Evolutionary conservation across 2,113 vertebrate species (phyloP), one percentile per base, ranked within the genome.

Genomic region (Psettodes erumei): DNA sequence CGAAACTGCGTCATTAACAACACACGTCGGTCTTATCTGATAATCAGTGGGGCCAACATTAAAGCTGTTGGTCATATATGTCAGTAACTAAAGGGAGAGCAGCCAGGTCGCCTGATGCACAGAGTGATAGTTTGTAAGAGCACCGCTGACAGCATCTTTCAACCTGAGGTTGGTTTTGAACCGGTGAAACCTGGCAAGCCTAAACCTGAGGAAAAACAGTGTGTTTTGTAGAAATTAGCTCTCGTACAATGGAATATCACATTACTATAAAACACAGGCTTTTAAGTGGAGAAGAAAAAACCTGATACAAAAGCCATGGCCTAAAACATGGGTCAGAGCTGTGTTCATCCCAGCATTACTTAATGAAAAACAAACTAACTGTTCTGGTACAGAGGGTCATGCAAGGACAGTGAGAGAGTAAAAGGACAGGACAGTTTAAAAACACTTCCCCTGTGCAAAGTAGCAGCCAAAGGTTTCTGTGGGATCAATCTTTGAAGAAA

Each of bases 151-250:
- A 81, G 71, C 32, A 64, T 63, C 69, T 66, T 60, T 67, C 78
- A 86, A 5, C 25, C 33, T 9, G 8, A 72, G 27, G 42, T 18
- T 32, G 33, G 23, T 42, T 66, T 65, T 0, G 0, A 47, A 9
- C 16, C 64, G 40, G 32, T 56, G 42, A 73, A 71, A 71, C 10
- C 19, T 43, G 50, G 45, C 86, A 88, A 79, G 87, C 38, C 81
- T 75, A 45, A 82, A 86, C 85, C 23, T 86, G 89, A 83, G 12
- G n/a, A 12, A 25, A 62, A 30, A 67, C 32, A 23, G 12, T 35
- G 28, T 11, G 11, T 70, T n/a, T 64, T 68, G 28, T 18, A 70
- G 21, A 65, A 71, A 37, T 60, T 32, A 43, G 8, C 25, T 66
- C 8, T 38, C 27, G 15, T 59, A 54, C n/a, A 30, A 65, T 21